Evolutionary conservation across 1,140 invertebrate genomes (phyloP), one percentile per base, ranked within the genome.

Genomic region (Gryllus bimaculatus): DNA sequence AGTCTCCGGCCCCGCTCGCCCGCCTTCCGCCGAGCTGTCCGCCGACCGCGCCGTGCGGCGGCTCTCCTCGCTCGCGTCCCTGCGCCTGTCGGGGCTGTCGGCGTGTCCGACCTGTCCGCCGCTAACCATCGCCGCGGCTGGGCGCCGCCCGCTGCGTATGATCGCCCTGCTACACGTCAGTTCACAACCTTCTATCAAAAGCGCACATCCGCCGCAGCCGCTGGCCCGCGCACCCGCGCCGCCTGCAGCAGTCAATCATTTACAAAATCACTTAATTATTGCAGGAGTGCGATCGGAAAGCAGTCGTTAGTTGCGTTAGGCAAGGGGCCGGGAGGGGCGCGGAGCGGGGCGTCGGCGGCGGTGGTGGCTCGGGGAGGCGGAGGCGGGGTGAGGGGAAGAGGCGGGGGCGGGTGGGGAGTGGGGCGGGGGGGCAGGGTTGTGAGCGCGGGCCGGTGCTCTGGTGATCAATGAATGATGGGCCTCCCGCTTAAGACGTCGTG

Each of bases 241-340:
- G 54, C 54, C 54, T 7, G 54, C 10, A 7, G 54, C 54, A 13
- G 54, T 7, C 54, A 66, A 66, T 6, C 47, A 77, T 77, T 77
- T 77, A 77, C 76, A 77, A 77, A n/a, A 77, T 77, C 76, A 77
- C n/a, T 77, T 77, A 77, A 77, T 77, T 77, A 77, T n/a, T 77
- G 76, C 76, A 77, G 76, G 76, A 77, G 76, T 77, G 76, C 76
- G 8, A 77, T 77, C 76, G 76, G 76, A 6, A 77, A 77, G 8
- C 76, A 77, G 76, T 77, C 76, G 76, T 77, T 77, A 77, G 76
- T 39, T n/a, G 13, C 48, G 76, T 48, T 48, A 47, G 13, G 18
- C 39, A 47, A n/a, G 74, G 20, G 20, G 26, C 20, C 47, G 10
- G 13, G 76, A 48, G 18, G 76, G 39, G 76, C 39, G 47, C 18